A percentile compares a stretch with the other conserved stretches of the same genome.
Conservation (phyloP, 2,113 vertebrate genomes). For the Etheostoma spectabile region DNA sequence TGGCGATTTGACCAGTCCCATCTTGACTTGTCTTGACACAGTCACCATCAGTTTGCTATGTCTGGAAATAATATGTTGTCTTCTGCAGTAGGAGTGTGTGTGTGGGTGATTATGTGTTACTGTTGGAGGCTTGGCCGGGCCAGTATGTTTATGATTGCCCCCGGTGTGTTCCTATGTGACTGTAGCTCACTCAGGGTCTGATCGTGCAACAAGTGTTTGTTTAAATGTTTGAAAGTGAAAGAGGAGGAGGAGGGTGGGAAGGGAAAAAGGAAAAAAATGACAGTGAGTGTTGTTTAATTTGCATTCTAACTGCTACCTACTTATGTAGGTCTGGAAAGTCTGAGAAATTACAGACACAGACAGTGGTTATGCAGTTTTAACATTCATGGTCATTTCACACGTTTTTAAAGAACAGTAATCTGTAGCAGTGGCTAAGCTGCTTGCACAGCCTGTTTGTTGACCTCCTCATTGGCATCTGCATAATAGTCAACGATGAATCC, state of each 20-base stretch:
- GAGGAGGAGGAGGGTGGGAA: conserved; percentile 41
- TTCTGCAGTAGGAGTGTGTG: conserved; percentile 26
- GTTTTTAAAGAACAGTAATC: conserved; percentile 36
- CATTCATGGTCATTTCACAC: conserved; percentile 45
- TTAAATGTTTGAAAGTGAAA: conserved; percentile 49
- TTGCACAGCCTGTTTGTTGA: conserved; percentile 34
- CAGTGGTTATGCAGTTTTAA: conserved; percentile 34
- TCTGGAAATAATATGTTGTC: conserved; percentile 44
- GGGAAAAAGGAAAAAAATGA: conserved; percentile 50
- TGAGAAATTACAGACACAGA: conserved; percentile 40
- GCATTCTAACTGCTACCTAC: conserved; percentile 57
- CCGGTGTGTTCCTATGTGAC: conserved; percentile 29
- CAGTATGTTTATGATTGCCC: conserved; percentile 26
- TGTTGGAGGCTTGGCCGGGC: conserved; percentile 18
- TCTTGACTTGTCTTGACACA: conserved; percentile 5
- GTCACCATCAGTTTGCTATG: conserved; percentile 18
- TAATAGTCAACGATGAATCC: conserved; percentile 28
- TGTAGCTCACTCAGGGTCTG: conserved; percentile 25
- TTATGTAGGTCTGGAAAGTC: conserved; percentile 56
- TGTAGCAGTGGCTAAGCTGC: conserved; percentile 1
- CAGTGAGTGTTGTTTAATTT: conserved; percentile 43
- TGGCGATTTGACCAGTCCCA: conserved; percentile 15
- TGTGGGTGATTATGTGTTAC: conserved; percentile 32
- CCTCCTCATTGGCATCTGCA: conserved; percentile 9
- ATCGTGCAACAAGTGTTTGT: conserved; percentile 51